Percentiles rank a stretch among this genome's conserved stretches.
These are phyloP conservation scores for Betta splendens DNA, from an alignment of 2,797 vertebrate genomes.

Conservation along the genomic window DNA sequence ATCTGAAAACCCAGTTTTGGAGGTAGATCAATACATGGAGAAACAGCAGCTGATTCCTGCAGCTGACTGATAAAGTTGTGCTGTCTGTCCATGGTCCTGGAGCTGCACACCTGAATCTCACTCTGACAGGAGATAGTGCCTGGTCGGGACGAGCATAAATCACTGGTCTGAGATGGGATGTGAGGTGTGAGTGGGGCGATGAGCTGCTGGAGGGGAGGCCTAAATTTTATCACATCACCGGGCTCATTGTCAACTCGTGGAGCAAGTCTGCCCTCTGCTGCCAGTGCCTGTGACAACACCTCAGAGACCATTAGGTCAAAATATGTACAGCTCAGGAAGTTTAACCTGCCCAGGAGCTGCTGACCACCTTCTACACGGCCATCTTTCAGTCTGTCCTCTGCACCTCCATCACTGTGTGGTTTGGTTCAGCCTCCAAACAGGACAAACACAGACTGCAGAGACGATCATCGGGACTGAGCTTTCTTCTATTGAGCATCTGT, in stretches of 20 bases:
- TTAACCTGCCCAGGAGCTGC: too few relatives aligned
- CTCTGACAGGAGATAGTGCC: slow-evolving; percentile 11
- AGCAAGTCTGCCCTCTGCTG: slow-evolving; percentile 54
- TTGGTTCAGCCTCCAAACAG: too few relatives aligned
- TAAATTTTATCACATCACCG: not conserved
- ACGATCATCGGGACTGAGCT: too few relatives aligned
- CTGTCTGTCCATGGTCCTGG: slow-evolving; percentile 10
- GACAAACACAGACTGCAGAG: too few relatives aligned
- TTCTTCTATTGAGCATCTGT: too few relatives aligned
- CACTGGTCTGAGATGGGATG: not conserved
- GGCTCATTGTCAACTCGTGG: too few relatives aligned
- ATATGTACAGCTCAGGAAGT: too few relatives aligned
- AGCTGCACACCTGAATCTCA: slow-evolving; percentile 30
- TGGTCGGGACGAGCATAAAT: slow-evolving; percentile 7
- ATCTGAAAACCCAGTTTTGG: slow-evolving; percentile 5
- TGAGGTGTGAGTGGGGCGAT: not conserved
- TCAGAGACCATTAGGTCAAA: too few relatives aligned
- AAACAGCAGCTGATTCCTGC: slow-evolving; percentile 17
- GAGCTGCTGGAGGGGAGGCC: slow-evolving; percentile 6
- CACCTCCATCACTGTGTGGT: too few relatives aligned
- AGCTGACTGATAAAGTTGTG: slow-evolving; percentile 22
- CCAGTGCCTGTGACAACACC: too few relatives aligned
- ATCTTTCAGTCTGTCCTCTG: too few relatives aligned
- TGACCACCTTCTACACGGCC: too few relatives aligned
- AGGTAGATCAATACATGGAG: slow-evolving; percentile 21